These are phyloP conservation scores for Empidonax alnorum DNA, from an alignment of 2,113 vertebrate species.

Conservation along the genomic window DNA sequence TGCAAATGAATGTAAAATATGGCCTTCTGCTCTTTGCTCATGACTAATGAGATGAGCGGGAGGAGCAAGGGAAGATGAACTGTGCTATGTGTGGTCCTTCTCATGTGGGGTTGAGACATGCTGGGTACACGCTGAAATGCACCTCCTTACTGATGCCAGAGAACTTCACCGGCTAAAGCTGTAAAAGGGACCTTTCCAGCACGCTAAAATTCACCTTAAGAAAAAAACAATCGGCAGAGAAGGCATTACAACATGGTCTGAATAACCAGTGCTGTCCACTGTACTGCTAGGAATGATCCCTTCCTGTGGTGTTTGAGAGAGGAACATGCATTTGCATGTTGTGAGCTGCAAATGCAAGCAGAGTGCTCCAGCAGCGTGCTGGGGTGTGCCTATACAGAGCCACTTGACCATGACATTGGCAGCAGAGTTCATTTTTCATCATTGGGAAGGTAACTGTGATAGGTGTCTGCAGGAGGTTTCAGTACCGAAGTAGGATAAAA, in stretches of 20 bases:
- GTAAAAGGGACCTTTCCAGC: neutral
- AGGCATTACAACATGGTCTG: neutral
- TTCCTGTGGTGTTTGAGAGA: neutral
- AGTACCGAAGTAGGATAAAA: neutral
- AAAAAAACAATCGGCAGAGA: neutral
- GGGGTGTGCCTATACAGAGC: neutral
- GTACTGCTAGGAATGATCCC: neutral
- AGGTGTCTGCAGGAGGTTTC: neutral
- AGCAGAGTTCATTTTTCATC: neutral
- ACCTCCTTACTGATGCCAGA: neutral
- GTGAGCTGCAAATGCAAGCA: neutral
- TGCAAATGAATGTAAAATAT: neutral
- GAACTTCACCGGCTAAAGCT: neutral
- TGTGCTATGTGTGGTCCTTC: neutral
- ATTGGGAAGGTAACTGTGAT: neutral
- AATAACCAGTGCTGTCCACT: neutral
- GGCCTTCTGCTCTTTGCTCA: neutral
- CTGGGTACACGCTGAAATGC: neutral
- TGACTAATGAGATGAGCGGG: neutral
- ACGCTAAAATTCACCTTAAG: neutral
- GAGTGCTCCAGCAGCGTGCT: fast-evolving
- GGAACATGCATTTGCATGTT: neutral
- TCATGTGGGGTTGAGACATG: neutral
- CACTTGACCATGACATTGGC: neutral
- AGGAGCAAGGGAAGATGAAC: neutral